A percentile compares a stretch with the other conserved stretches of the same genome.
These are phyloP conservation scores for Aeoliscus strigatus DNA, from an alignment of 2,797 vertebrate species.

Conservation along the genomic window DNA sequence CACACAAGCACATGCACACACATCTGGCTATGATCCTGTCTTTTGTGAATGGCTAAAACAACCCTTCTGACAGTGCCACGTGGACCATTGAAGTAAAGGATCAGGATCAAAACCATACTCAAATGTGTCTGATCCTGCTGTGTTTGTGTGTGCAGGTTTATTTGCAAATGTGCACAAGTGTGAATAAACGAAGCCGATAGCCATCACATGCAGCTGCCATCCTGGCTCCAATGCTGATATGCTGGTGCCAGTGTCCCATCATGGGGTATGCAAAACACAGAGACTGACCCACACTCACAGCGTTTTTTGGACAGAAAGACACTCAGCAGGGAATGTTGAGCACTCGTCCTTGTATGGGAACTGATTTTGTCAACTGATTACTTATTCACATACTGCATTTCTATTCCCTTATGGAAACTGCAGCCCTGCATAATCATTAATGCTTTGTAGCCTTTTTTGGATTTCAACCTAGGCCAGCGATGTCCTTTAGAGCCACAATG, in stretches of 20 bases:
- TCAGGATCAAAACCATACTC: conserved; percentile 58
- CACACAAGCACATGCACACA: neutral
- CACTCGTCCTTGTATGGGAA: conserved; percentile 16
- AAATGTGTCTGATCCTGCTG: conserved; percentile 42
- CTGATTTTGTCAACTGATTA: conserved; percentile 25
- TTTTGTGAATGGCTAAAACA: conserved; percentile 20
- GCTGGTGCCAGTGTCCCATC: conserved; percentile 50
- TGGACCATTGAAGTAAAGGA: conserved; percentile 51
- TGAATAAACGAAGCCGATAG: conserved; percentile 49
- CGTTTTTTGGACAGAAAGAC: conserved; percentile 13
- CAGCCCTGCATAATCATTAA: neutral
- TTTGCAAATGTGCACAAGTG: conserved; percentile 26
- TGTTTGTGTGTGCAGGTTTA: conserved; percentile 11
- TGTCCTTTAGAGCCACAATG: neutral
- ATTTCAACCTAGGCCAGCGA: neutral
- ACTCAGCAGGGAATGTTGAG: conserved; percentile 27
- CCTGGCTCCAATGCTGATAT: conserved; percentile 25
- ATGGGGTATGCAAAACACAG: conserved; percentile 58
- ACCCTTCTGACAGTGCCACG: conserved; percentile 35
- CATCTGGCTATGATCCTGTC: neutral
- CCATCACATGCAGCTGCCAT: conserved; percentile 59
- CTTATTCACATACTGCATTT: conserved; percentile 11
- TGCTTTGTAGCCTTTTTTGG: neutral
- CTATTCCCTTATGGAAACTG: neutral
- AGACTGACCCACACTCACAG: conserved; percentile 25